Evolutionary conservation across 2,797 vertebrate genomes (phyloP).

Genomic region (Smutsia temminckii): DNA sequence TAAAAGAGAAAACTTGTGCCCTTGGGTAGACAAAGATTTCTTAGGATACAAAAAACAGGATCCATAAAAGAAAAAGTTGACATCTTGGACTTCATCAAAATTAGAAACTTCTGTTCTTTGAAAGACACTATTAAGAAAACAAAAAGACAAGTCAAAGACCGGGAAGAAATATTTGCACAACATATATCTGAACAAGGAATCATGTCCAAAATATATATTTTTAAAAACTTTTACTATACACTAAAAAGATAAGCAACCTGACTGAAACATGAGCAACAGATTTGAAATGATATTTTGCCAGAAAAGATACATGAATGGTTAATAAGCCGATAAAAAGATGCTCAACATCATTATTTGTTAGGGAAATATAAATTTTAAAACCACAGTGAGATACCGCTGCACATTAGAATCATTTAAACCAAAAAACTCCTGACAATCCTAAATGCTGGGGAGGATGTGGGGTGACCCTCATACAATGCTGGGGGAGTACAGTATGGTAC

Average conservation of each 20-base stretch:
- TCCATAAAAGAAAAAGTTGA: background rate
- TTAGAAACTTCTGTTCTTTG: background rate
- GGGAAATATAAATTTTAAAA: background rate
- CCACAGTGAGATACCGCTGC: background rate
- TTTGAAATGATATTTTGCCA: background rate
- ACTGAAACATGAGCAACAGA: background rate
- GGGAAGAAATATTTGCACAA: conserved; percentile 23
- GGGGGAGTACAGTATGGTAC: conserved; percentile 33
- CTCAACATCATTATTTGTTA: background rate
- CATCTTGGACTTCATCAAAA: background rate
- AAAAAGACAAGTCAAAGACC: background rate
- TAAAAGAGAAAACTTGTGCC: background rate
- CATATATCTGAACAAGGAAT: background rate
- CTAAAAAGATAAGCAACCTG: background rate
- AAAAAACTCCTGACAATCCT: background rate
- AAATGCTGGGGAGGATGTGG: conserved; percentile 7
- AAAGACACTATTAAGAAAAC: conserved; percentile 26
- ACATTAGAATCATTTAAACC: background rate
- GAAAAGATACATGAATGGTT: background rate
- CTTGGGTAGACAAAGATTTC: background rate
- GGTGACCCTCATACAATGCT: background rate
- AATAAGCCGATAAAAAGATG: background rate
- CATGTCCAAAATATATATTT: background rate
- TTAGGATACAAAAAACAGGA: background rate
- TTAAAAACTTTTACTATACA: background rate